Evolutionary conservation across 2,888 invertebrate species (phyloP), one percentile per base, ranked within the genome.

Genomic region (Cerceris ruficornis): DNA sequence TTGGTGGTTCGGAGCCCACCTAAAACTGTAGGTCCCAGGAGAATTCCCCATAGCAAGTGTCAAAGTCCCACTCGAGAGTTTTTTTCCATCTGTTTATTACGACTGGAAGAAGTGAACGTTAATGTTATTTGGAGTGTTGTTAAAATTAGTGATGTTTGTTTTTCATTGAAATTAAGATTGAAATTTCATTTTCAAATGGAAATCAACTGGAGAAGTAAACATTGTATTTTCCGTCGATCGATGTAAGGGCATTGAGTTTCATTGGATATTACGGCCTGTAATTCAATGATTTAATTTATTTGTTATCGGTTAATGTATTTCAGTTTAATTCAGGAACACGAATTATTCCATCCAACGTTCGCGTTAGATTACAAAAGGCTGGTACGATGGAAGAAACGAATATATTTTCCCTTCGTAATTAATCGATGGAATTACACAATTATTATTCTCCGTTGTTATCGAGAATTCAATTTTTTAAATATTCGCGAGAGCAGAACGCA

Each of bases 401-500:
- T 46, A 17, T n/a, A 54, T 6, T 11, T n/a, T 55, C 28, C 15
- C 28, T 9, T 52, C 13, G 2, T 41, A 15, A 62, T 15, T 49
- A 57, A 61, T 55, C 55, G n/a, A 7, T 11, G 14, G 13, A 8
- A 39, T 49, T 68, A 52, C 46, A 17, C 28, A 42, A 41, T 41
- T 17, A 11, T 43, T 67, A 55, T 46, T 68, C 64, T 11, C 42
- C 43, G 39, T 62, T 78, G 62, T 61, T 58, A 50, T 11, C 43
- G 41, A 39, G 55, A 73, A 69, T 73, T 78, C 46, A 69, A 69
- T 73, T 65, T 69, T 77, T 69, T 61, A 77, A 62, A 69, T 54
- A 78, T 49, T 59, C 55, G 42, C 8, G 8, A 17, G 28, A 50
- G n/a, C 15, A 15, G 8, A 42, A 28, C 4, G 28, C 28, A 28